phyloP scores from a whole-genome alignment of 2,113 vertebrate genomes.

The Lutjanus erythropterus region DNA sequence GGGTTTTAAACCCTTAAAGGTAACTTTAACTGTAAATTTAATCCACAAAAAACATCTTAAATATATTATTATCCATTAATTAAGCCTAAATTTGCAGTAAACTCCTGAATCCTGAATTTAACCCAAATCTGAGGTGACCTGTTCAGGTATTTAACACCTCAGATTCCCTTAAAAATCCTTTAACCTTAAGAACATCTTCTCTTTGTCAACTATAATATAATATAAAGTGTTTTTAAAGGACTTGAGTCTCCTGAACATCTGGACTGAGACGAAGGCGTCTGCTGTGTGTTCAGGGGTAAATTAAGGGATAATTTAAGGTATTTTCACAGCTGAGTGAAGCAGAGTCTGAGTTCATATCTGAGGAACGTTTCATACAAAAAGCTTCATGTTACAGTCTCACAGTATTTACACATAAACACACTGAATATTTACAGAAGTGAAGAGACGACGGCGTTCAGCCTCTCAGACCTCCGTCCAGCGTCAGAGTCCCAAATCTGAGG shows the following conservation, averaged over 20 bases:
- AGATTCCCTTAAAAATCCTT: too few species aligned
- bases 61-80: too few species aligned
- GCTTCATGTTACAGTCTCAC: background rate
- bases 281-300: background rate
- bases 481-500: slow-evolving; percentile 85
- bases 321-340: too few species aligned
- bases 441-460: slow-evolving; percentile 9
- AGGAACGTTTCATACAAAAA: slow-evolving; percentile 6
- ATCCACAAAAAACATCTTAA: too few species aligned
- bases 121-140: too few species aligned
- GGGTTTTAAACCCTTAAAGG: background rate
- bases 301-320: background rate
- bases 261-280: background rate
- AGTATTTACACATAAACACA: slow-evolving; percentile 76
- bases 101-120: too few species aligned
- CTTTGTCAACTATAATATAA: too few species aligned
- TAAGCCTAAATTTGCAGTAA: too few species aligned
- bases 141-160: too few species aligned
- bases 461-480: slow-evolving; percentile 83
- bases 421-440: slow-evolving; percentile 21
- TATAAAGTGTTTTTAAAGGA: background rate
- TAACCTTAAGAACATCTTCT: too few species aligned
- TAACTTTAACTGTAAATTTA: background rate
- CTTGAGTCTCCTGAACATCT: too few species aligned
- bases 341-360: background rate